These are phyloP conservation scores for Chaetoderma sp. DNA, from an alignment of 2,888 invertebrate species.

Conservation along the genomic window DNA sequence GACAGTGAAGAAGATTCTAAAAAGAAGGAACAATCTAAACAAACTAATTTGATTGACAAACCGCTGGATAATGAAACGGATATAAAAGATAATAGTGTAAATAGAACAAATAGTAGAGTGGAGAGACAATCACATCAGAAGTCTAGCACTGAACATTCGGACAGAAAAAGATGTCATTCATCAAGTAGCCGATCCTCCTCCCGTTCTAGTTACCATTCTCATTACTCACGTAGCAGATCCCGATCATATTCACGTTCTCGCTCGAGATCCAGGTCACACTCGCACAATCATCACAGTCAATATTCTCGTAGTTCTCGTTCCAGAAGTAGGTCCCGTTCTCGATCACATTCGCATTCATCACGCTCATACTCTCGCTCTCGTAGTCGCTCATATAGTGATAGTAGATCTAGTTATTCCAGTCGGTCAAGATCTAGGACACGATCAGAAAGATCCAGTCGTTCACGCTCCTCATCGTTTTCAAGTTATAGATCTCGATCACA, in stretches of 20 bases:
- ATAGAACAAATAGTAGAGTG: no score
- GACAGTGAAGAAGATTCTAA: conserved; percentile 56
- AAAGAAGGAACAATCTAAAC: background rate
- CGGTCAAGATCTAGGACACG: conserved; percentile 44
- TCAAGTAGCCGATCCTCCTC: conserved; percentile 40
- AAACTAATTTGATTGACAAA: no score
- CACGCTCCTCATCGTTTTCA: conserved; percentile 30
- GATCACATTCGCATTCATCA: conserved; percentile 9
- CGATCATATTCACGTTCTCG: conserved; percentile 12
- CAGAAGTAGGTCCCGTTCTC: conserved; percentile 43
- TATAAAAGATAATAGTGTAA: no score
- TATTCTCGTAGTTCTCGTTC: conserved; percentile 32
- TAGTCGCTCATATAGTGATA: conserved; percentile 15
- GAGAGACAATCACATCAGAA: no score
- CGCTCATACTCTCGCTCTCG: conserved; percentile 13
- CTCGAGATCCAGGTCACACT: conserved; percentile 5
- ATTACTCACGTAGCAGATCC: conserved; percentile 36
- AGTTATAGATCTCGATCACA: conserved; percentile 27
- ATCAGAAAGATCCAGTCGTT: conserved; percentile 38
- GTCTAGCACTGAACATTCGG: no score
- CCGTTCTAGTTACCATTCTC: conserved; percentile 39
- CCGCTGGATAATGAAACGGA: no score
- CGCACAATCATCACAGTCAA: background rate
- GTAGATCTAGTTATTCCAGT: conserved; percentile 36
- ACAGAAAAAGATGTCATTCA: conserved; percentile 39